These are phyloP conservation scores for Linyphia triangularis DNA, from an alignment of 2,888 invertebrate genomes.

Conservation along the genomic window DNA sequence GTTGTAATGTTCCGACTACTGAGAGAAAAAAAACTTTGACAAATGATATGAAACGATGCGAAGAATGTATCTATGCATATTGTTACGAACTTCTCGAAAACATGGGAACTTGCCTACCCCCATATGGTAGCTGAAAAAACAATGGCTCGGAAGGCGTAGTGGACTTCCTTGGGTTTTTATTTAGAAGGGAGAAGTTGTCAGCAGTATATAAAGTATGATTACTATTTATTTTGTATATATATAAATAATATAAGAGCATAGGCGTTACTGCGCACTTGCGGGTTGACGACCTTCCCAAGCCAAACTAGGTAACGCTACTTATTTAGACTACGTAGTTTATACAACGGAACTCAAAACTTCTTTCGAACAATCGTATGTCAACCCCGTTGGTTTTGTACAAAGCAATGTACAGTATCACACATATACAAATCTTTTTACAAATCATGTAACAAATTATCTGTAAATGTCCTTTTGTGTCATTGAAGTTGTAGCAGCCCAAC, in stretches of 20 bases:
- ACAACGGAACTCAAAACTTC: slow-evolving; percentile 53
- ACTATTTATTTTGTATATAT: slow-evolving; percentile 77
- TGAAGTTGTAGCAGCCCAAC: slow-evolving; percentile 65
- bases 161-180: not conserved
- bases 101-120: slow-evolving; percentile 8
- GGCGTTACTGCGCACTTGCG: slow-evolving; percentile 40
- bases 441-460: slow-evolving; percentile 74
- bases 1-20: slow-evolving; percentile 67
- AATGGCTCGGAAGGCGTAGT: slow-evolving; percentile 22
- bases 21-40: slow-evolving; percentile 61
- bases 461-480: slow-evolving; percentile 73
- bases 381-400: slow-evolving; percentile 72
- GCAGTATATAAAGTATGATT: slow-evolving; percentile 62
- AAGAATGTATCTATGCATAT: slow-evolving; percentile 58
- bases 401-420: slow-evolving; percentile 74
- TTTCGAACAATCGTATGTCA: slow-evolving; percentile 64
- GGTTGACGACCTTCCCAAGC: slow-evolving; percentile 59
- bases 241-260: slow-evolving; percentile 49
- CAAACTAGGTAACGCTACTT: slow-evolving; percentile 72
- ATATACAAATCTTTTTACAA: slow-evolving; percentile 74
- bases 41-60: slow-evolving; percentile 17
- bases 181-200: slow-evolving; percentile 46
- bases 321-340: slow-evolving; percentile 70
- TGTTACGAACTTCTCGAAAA: slow-evolving; percentile 19
- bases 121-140: slow-evolving; percentile 7